Conservation (phyloP, 2,797 vertebrate species). For the Labeo calbasu region DNA sequence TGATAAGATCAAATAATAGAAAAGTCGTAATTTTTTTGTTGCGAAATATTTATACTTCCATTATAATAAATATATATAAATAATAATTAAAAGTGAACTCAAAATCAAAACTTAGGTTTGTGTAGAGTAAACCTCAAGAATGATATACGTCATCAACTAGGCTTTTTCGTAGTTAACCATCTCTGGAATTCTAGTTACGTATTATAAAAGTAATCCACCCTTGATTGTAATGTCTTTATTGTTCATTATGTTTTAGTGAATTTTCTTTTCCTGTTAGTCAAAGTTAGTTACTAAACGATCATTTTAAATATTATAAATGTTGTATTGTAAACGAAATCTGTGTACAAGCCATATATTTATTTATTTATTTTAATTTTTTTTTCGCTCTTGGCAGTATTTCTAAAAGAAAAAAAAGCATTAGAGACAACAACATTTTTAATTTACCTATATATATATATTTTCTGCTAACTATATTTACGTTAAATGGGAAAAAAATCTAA, state of each 20-base stretch:
- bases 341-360: neutral
- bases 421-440: neutral
- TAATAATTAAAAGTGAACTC: neutral
- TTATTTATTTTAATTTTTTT: too few relatives aligned
- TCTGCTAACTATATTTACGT: neutral
- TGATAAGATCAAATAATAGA: neutral
- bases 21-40: neutral
- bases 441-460: neutral
- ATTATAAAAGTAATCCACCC: neutral
- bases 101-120: neutral
- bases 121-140: neutral
- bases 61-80: neutral
- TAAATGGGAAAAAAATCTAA: neutral
- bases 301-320: neutral
- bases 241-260: neutral
- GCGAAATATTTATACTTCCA: neutral
- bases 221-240: neutral
- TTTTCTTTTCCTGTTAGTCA: neutral
- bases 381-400: neutral
- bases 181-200: neutral
- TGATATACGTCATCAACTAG: neutral
- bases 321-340: too few relatives aligned
- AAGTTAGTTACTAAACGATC: too few relatives aligned
- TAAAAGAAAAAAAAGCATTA: neutral
- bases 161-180: neutral